Percentiles rank a stretch among this genome's conserved stretches.
phyloP scores from a whole-genome alignment of 2,113 vertebrate species.

The Nymphicus hollandicus region DNA sequence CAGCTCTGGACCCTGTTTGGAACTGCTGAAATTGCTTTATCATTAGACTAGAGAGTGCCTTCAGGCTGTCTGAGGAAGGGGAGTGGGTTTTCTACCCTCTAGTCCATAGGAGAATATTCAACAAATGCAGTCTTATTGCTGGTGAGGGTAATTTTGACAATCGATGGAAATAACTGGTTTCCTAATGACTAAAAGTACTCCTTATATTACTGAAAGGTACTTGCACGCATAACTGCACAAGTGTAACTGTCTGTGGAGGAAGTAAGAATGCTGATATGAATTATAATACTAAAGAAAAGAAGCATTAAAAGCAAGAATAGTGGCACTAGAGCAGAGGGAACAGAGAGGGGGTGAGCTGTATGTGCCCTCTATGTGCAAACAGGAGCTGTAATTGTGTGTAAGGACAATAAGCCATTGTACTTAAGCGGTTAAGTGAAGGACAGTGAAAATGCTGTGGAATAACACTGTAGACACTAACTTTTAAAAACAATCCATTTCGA shows the following conservation, averaged over 20 bases:
- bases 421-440: neutral
- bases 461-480: neutral
- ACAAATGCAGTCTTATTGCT: neutral
- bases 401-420: neutral
- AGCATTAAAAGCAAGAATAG: neutral
- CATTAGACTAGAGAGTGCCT: neutral
- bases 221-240: accelerated
- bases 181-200: neutral
- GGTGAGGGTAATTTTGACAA: neutral
- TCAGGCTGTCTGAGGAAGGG: neutral
- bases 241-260: neutral
- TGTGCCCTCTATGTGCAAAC: neutral
- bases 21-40: neutral
- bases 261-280: neutral
- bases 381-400: neutral
- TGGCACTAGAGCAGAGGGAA: neutral
- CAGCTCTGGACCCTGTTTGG: neutral
- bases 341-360: neutral
- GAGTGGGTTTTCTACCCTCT: neutral
- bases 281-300: neutral
- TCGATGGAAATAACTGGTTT: neutral
- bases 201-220: neutral
- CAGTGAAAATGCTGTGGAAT: neutral
- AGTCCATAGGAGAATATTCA: neutral
- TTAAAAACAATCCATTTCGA: neutral